phyloP scores from a whole-genome alignment of 1,140 invertebrate species.

The Drosophila micromelanica region DNA sequence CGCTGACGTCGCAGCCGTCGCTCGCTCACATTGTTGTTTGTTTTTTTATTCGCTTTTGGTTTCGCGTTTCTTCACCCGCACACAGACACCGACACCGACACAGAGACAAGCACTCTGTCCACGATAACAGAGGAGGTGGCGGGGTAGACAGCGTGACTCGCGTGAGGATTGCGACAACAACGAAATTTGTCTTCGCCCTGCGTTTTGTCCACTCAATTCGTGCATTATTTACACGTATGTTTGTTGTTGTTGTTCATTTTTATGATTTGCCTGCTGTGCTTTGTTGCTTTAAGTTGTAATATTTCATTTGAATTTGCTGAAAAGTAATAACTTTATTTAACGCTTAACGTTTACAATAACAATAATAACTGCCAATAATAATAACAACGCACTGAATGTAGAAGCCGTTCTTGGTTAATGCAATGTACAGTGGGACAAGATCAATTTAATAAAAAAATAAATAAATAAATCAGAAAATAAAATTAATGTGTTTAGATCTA shows the following conservation, averaged over 20 bases:
- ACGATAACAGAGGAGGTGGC: background rate
- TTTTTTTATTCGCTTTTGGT: constrained; percentile 42
- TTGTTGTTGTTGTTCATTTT: constrained; percentile 4
- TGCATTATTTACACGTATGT: constrained; percentile 33
- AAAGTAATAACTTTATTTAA: constrained; percentile 32
- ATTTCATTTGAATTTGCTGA: constrained; percentile 46
- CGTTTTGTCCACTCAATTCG: constrained; percentile 16
- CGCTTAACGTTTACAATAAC: constrained; percentile 30
- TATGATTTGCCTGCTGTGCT: constrained; percentile 3
- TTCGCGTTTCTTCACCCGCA: constrained; percentile 50
- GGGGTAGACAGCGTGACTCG: constrained; percentile 25
- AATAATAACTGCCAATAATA: constrained; percentile 23
- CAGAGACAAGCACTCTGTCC: background rate
- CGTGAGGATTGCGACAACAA: constrained; percentile 20
- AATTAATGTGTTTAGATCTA: no score
- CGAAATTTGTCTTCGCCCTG: constrained; percentile 35
- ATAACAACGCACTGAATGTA: constrained; percentile 14
- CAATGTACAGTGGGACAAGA: constrained; percentile 31
- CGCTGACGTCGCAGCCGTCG: background rate
- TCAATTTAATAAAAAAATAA: background rate
- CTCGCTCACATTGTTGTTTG: constrained; percentile 39
- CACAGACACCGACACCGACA: constrained; percentile 12
- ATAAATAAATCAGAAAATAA: background rate
- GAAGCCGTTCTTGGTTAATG: background rate
- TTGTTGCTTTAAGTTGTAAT: constrained; percentile 23